Evolutionary conservation across 1,140 invertebrate species (phyloP).

Genomic region (Cyclina sinensis): DNA sequence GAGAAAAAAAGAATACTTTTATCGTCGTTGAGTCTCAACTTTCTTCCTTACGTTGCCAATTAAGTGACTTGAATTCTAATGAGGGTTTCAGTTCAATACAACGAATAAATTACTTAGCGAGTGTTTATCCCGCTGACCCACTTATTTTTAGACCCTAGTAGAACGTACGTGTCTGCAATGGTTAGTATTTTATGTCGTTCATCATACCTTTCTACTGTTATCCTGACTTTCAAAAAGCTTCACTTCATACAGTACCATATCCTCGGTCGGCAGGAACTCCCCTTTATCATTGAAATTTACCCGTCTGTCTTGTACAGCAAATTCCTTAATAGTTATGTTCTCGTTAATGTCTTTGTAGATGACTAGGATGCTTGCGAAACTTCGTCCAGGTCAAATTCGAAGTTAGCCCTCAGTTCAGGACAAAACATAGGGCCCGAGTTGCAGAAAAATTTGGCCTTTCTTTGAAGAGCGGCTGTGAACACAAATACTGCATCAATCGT

Average conservation of each 20-base stretch:
- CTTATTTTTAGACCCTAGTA: no score
- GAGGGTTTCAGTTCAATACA: no score
- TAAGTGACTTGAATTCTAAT: no score
- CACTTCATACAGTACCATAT: slow-evolving; percentile 59
- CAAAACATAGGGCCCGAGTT: slow-evolving; percentile 25
- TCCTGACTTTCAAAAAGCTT: slow-evolving; percentile 29
- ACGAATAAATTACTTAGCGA: no score
- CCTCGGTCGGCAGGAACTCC: slow-evolving; percentile 50
- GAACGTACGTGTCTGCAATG: no score
- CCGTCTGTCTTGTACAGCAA: slow-evolving; percentile 46
- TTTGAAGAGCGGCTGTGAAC: slow-evolving; percentile 63
- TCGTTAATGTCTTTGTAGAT: slow-evolving; percentile 65
- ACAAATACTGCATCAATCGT: slow-evolving; percentile 73
- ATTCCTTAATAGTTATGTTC: slow-evolving; percentile 62
- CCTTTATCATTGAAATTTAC: slow-evolving; percentile 71
- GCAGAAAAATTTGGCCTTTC: slow-evolving; percentile 48
- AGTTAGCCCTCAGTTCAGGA: slow-evolving; percentile 42
- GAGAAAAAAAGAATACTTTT: no score
- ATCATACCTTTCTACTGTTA: slow-evolving; percentile 29
- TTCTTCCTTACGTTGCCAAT: no score
- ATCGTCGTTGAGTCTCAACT: no score
- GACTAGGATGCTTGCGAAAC: slow-evolving; percentile 58
- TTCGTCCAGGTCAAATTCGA: slow-evolving; percentile 34
- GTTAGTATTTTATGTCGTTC: no score
- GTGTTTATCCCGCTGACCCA: no score